Percentiles rank a stretch among this genome's conserved stretches.
phyloP scores from a whole-genome alignment of 1,140 invertebrate species.

The Formica selysi region DNA sequence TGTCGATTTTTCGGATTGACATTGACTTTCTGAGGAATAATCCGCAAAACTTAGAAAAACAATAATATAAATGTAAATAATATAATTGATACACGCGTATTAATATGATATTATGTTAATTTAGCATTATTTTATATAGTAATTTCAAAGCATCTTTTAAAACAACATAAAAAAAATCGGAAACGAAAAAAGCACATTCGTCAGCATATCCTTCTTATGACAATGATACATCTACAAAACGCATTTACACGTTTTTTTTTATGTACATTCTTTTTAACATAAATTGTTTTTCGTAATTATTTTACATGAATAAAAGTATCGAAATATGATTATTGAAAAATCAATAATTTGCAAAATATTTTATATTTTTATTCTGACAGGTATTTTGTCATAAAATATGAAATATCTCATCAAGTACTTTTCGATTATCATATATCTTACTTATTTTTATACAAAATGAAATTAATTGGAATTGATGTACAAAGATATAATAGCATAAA shows the following conservation, averaged over 20 bases:
- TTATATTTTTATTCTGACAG: not conserved
- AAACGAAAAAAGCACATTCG: not conserved
- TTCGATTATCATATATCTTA: too few species aligned
- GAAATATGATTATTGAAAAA: not conserved
- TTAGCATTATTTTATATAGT: not conserved
- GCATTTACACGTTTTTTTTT: not conserved
- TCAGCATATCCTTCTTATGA: too few species aligned
- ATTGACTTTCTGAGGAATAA: not conserved
- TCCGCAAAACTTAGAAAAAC: not conserved
- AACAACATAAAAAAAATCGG: not conserved
- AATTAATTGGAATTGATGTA: too few species aligned
- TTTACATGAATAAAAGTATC: not conserved
- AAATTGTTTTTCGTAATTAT: not conserved
- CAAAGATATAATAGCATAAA: too few species aligned
- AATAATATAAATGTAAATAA: not conserved
- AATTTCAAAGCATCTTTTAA: constrained; percentile 4
- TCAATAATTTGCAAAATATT: not conserved
- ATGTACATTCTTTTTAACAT: not conserved
- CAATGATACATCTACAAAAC: too few species aligned
- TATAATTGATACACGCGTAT: too few species aligned
- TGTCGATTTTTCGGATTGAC: not conserved
- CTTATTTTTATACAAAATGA: too few species aligned
- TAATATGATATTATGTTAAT: constrained; percentile 3
- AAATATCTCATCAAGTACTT: too few species aligned
- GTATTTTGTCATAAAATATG: not conserved